A percentile compares a stretch with the other conserved stretches of the same genome.
phyloP scores from a whole-genome alignment of 2,888 invertebrate species.

The Ennomos erosarius region DNA sequence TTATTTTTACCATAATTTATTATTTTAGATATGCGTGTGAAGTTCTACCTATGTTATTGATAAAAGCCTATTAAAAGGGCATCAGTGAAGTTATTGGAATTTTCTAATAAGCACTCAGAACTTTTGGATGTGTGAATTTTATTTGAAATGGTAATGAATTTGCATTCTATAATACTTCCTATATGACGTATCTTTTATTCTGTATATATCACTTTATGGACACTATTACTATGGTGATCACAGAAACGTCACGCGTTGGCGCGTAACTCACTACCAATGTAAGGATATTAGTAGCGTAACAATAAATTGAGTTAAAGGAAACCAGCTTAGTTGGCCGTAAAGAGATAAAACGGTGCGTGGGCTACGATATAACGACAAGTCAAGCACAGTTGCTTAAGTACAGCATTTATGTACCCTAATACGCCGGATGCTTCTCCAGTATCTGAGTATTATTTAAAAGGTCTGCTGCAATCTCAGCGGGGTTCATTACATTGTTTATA shows the following conservation, averaged over 20 bases:
- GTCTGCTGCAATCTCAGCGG: conserved; percentile 32
- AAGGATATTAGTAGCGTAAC: conserved; percentile 73
- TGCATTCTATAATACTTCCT: too few species aligned
- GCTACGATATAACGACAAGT: conserved; percentile 62
- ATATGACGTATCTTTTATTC: too few species aligned
- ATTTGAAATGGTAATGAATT: too few species aligned
- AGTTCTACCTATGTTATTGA: too few species aligned
- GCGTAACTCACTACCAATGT: conserved; percentile 59
- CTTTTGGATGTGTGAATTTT: too few species aligned
- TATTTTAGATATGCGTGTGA: too few species aligned
- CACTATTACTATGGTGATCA: conserved; percentile 71
- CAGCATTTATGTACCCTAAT: conserved; percentile 73
- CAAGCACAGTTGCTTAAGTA: conserved; percentile 75
- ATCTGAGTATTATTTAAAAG: conserved; percentile 29
- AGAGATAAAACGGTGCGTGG: conserved; percentile 79
- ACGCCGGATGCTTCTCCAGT: conserved; percentile 43
- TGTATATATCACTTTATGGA: neutral
- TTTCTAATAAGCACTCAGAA: too few species aligned
- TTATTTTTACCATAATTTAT: too few species aligned
- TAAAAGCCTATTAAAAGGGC: too few species aligned
- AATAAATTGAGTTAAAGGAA: conserved; percentile 78
- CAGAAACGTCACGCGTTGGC: conserved; percentile 72
- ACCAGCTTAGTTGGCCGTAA: conserved; percentile 72
- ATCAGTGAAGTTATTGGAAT: too few species aligned
- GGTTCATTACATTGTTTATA: conserved; percentile 24